These are phyloP conservation scores for Neodiprion fabricii DNA, from an alignment of 1,140 invertebrate species.

Conservation along the genomic window DNA sequence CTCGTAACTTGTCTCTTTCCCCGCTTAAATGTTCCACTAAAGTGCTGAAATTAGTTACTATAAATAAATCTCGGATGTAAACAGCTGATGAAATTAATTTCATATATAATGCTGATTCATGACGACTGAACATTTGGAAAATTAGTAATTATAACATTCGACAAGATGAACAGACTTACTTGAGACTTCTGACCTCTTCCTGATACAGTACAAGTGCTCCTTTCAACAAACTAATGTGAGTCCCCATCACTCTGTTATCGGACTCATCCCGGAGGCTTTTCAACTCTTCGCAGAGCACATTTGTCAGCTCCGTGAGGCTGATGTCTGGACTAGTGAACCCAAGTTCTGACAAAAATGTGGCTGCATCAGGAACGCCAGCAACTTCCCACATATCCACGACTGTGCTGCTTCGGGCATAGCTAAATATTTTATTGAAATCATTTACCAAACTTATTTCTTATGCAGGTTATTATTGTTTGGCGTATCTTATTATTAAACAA, in stretches of 20 bases:
- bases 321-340: slow-evolving; percentile 72
- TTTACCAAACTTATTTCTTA: neutral
- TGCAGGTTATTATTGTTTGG: neutral
- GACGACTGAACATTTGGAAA: no score
- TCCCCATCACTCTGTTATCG: slow-evolving; percentile 49
- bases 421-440: slow-evolving; percentile 32
- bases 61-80: no score
- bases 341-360: slow-evolving; percentile 70
- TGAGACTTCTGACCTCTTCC: slow-evolving; percentile 66
- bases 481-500: neutral
- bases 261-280: slow-evolving; percentile 62
- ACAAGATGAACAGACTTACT: slow-evolving; percentile 47
- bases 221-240: slow-evolving; percentile 62
- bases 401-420: slow-evolving; percentile 51
- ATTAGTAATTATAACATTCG: no score
- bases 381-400: slow-evolving; percentile 78
- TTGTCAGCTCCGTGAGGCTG: slow-evolving; percentile 73
- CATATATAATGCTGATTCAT: no score
- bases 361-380: slow-evolving; percentile 69
- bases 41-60: slow-evolving; percentile 46
- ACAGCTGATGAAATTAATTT: no score
- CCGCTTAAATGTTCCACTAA: slow-evolving; percentile 70
- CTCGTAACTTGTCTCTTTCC: slow-evolving; percentile 78
- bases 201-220: slow-evolving; percentile 67
- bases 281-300: slow-evolving; percentile 77